Conservation (phyloP, 2,113 vertebrate species). For the Calidris pugnax region DNA sequence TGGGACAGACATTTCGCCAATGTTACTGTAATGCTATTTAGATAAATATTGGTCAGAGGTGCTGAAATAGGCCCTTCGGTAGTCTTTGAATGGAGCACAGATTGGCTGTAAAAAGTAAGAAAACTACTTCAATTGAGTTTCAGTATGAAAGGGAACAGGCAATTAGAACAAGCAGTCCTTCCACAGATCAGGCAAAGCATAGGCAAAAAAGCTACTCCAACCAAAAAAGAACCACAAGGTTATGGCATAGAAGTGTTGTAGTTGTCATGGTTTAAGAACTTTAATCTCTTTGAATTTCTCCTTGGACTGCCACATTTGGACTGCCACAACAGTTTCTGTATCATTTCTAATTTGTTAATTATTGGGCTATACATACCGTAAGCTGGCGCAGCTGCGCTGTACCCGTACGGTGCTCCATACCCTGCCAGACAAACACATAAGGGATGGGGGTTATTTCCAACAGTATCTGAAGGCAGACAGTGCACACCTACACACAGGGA, state of each 20-base stretch:
- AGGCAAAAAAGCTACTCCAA: conserved; percentile 83
- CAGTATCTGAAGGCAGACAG: not conserved
- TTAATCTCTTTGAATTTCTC: conserved; percentile 58
- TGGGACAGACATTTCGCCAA: not conserved
- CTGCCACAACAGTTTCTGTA: conserved; percentile 26
- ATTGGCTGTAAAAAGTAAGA: conserved; percentile 78
- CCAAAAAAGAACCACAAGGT: conserved; percentile 85
- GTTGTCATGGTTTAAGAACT: conserved; percentile 60
- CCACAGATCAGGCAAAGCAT: conserved; percentile 80
- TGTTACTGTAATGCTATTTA: not conserved
- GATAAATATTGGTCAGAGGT: conserved; percentile 16
- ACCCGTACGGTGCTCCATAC: conserved; percentile 94
- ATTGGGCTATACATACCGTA: conserved; percentile 87
- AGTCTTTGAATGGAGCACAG: conserved; percentile 85
- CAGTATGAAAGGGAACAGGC: conserved; percentile 77
- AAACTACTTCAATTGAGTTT: conserved; percentile 74
- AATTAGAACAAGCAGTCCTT: conserved; percentile 82
- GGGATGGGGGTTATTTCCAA: not conserved
- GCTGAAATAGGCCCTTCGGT: conserved; percentile 76
- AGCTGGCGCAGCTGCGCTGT: conserved; percentile 92
- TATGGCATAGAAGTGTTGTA: conserved; percentile 74
- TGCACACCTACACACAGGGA: not conserved
- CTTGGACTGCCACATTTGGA: conserved; percentile 54
- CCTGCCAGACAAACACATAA: conserved; percentile 77
- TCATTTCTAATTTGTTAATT: not conserved